Evolutionary conservation across 2,888 invertebrate species (phyloP).

Genomic region (Phengaris arion): DNA sequence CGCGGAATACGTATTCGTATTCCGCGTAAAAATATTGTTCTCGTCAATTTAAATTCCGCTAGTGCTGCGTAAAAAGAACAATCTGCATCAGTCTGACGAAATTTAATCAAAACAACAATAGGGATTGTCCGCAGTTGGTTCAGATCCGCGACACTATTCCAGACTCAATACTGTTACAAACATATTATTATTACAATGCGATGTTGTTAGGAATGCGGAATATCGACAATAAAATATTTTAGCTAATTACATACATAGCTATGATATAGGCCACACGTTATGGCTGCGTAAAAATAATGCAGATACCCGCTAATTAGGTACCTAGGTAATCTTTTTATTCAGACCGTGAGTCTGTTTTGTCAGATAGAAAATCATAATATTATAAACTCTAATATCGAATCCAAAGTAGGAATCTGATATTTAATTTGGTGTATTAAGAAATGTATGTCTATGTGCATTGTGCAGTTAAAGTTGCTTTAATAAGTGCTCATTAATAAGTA

Average conservation of each 20-base stretch:
- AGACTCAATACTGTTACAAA: conserved; percentile 31
- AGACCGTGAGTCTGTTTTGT: no score
- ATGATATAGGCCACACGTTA: not conserved
- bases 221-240: not conserved
- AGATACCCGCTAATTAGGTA: not conserved
- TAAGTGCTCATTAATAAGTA: no score
- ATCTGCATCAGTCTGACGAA: conserved; percentile 63
- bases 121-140: conserved; percentile 51
- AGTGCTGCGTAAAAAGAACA: conserved; percentile 59
- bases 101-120: conserved; percentile 76
- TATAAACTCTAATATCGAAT: no score
- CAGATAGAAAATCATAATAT: no score
- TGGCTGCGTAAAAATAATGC: not conserved
- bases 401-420: no score
- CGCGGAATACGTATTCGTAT: no score
- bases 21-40: conserved; percentile 48
- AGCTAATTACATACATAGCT: no score
- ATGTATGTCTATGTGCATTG: no score
- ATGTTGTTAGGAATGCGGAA: not conserved
- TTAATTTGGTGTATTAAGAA: no score
- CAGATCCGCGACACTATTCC: conserved; percentile 48
- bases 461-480: no score
- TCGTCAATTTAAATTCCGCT: conserved; percentile 49
- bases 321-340: no score
- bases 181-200: not conserved